Conservation (phyloP, 2,797 vertebrate species). For the Apogon hyalosoma region DNA sequence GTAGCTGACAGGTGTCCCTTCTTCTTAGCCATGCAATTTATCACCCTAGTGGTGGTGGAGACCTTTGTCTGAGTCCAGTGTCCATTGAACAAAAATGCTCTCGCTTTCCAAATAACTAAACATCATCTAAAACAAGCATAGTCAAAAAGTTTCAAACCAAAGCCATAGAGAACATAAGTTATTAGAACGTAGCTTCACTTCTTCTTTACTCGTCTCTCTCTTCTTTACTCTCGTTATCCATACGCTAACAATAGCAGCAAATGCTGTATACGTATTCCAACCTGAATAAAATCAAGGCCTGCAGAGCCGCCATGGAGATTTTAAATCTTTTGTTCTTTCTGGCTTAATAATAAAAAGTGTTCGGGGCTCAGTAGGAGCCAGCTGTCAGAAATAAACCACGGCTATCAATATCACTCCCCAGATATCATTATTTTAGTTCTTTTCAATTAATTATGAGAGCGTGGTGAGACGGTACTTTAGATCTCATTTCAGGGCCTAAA, state of each 20-base stretch:
- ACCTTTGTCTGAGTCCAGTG: constrained; percentile 64
- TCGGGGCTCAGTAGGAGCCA: constrained; percentile 59
- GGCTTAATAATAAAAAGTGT: constrained; percentile 67
- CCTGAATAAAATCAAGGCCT: constrained; percentile 53
- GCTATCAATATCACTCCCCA: constrained; percentile 75
- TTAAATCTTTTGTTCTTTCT: constrained; percentile 72
- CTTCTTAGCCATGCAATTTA: constrained; percentile 82
- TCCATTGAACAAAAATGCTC: constrained; percentile 39
- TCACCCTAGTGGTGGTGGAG: constrained; percentile 77
- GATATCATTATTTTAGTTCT: constrained; percentile 83
- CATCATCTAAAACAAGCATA: constrained; percentile 18
- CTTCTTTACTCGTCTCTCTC: constrained; percentile 8
- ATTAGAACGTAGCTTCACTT: constrained; percentile 7
- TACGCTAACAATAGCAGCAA: constrained; percentile 41
- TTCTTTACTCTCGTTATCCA: constrained; percentile 40
- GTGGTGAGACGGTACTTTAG: constrained; percentile 76
- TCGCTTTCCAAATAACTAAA: constrained; percentile 34
- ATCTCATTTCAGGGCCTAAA: constrained; percentile 83
- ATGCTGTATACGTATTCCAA: constrained; percentile 42
- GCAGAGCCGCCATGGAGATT: constrained; percentile 64
- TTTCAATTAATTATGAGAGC: constrained; percentile 82
- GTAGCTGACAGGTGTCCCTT: constrained; percentile 82
- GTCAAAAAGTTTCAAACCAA: constrained; percentile 32
- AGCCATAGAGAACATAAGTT: constrained; percentile 9
- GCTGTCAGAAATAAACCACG: constrained; percentile 78